These are phyloP conservation scores for Crotalus helleri DNA, from an alignment of 2,113 vertebrate genomes.

Conservation along the genomic window DNA sequence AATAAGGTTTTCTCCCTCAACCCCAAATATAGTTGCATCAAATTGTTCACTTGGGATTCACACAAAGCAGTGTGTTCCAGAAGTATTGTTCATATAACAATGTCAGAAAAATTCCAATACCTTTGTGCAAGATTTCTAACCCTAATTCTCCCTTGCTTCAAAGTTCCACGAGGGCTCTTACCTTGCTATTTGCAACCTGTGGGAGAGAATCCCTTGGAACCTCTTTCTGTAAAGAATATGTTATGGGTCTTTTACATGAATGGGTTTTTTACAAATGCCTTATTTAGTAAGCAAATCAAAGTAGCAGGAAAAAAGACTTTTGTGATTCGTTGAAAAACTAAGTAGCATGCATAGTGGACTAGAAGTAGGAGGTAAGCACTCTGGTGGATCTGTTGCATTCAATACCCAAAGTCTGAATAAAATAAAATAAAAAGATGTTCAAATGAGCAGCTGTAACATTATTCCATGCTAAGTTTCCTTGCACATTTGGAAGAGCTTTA, in stretches of 20 bases:
- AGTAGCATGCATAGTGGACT: background rate
- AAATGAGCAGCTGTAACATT: background rate
- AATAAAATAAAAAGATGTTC: background rate
- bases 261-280: background rate
- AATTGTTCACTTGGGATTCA: constrained; percentile 5
- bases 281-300: background rate
- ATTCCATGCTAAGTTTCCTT: background rate
- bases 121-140: background rate
- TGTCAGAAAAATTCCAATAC: background rate
- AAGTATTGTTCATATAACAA: background rate
- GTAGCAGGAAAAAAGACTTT: background rate
- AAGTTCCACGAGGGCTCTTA: background rate
- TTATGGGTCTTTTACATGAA: background rate
- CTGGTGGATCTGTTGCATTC: background rate
- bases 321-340: background rate
- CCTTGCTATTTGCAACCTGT: background rate
- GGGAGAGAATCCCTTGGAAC: background rate
- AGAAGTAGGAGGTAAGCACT: background rate
- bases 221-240: background rate
- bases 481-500: background rate
- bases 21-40: background rate
- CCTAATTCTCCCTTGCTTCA: background rate
- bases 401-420: background rate
- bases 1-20: background rate
- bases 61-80: background rate